These are phyloP conservation scores for Haliclona indistincta DNA, from an alignment of 37 sponge, comb jelly and placozoan species.

Conservation along the genomic window DNA sequence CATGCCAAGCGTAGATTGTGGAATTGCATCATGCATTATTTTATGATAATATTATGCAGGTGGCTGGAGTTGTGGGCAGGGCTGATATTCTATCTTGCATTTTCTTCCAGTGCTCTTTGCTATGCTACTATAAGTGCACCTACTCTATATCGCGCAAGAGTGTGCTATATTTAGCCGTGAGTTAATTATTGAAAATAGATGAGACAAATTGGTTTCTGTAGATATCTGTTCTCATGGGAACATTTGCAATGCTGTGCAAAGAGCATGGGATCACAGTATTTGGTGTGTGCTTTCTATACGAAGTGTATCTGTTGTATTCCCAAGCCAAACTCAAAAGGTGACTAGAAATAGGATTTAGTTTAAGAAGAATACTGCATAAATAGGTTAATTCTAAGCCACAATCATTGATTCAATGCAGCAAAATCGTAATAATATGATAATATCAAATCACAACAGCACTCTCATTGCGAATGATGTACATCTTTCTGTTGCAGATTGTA, in stretches of 20 bases:
- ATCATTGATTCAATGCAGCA: too few relatives aligned
- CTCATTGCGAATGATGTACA: not conserved
- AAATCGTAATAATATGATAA: too few relatives aligned
- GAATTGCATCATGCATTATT: too few relatives aligned
- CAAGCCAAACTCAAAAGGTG: too few relatives aligned
- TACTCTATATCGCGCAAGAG: not conserved
- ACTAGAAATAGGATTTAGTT: too few relatives aligned
- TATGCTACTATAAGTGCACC: conserved; percentile 34
- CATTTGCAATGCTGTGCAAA: conserved; percentile 75
- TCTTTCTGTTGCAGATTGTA: not conserved
- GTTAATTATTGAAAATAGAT: not conserved
- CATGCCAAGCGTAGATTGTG: too few relatives aligned
- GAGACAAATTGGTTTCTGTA: not conserved
- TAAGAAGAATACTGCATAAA: too few relatives aligned
- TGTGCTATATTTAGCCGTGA: not conserved
- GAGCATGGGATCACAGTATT: conserved; percentile 84
- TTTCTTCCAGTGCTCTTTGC: conserved; percentile 55
- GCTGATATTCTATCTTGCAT: conserved; percentile 85
- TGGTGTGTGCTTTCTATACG: conserved; percentile 71
- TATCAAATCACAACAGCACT: too few relatives aligned
- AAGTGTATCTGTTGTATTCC: conserved; percentile 5
- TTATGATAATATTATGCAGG: too few relatives aligned
- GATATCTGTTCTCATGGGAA: conserved; percentile 3
- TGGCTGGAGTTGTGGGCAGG: conserved; percentile 88
- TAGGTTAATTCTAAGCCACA: too few relatives aligned